A percentile compares a stretch with the other conserved stretches of the same genome.
Evolutionary conservation across 1,140 invertebrate species (phyloP).

Genomic region (Glomeris maerens): DNA sequence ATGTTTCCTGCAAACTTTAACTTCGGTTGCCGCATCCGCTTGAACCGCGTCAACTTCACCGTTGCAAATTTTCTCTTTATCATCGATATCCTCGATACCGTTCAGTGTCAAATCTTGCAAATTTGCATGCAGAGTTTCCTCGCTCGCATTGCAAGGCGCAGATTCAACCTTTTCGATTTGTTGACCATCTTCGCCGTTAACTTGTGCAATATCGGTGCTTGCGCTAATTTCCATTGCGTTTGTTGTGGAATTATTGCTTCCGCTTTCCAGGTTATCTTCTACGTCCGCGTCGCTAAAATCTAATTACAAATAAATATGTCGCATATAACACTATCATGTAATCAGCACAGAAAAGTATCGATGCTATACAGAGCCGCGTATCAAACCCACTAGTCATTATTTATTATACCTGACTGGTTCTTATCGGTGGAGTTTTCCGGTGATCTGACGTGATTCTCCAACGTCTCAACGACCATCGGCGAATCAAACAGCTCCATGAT

Average conservation of each 20-base stretch:
- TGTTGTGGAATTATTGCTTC: slow-evolving; percentile 28
- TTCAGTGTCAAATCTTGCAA: slow-evolving; percentile 13
- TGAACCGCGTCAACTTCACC: slow-evolving; percentile 9
- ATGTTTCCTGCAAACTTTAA: slow-evolving; percentile 16
- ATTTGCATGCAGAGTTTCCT: slow-evolving; percentile 13
- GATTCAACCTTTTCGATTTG: slow-evolving; percentile 8
- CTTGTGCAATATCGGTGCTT: slow-evolving; percentile 13
- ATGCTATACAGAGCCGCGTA: too few species aligned
- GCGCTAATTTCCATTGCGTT: background rate
- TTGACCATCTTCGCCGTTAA: slow-evolving; percentile 13
- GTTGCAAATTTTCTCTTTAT: slow-evolving; percentile 24
- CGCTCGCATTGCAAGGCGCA: slow-evolving; percentile 15
- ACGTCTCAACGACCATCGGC: too few species aligned
- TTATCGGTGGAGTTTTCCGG: too few species aligned
- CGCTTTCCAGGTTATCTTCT: slow-evolving; percentile 57
- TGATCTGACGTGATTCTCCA: too few species aligned
- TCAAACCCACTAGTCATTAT: too few species aligned
- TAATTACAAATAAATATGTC: too few species aligned
- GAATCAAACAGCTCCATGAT: too few species aligned
- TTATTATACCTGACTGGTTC: too few species aligned
- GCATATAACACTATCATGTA: too few species aligned
- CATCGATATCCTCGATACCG: slow-evolving; percentile 17
- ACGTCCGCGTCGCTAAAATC: slow-evolving; percentile 47
- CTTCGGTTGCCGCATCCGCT: slow-evolving; percentile 8
- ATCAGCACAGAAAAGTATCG: too few species aligned